These are phyloP conservation scores for Dromas ardeola DNA, from an alignment of 2,113 vertebrate genomes.

Conservation along the genomic window DNA sequence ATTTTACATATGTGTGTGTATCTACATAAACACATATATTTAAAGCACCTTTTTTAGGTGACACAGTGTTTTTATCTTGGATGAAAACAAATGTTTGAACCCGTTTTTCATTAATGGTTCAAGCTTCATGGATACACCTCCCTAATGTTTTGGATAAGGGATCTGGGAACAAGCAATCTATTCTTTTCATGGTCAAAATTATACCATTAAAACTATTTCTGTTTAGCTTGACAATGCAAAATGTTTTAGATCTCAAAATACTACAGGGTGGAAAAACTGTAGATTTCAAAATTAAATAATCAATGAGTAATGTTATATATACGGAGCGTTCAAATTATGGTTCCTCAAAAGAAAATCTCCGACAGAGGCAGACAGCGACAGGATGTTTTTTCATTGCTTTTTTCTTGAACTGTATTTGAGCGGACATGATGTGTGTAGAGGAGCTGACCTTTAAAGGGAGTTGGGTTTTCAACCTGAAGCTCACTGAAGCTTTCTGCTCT, in stretches of 20 bases:
- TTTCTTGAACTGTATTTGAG: background rate
- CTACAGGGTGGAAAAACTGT: background rate
- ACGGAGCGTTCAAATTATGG: accelerated
- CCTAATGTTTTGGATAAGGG: background rate
- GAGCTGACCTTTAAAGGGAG: background rate
- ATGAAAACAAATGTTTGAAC: background rate
- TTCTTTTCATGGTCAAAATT: background rate
- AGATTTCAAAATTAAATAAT: background rate
- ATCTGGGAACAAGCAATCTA: background rate
- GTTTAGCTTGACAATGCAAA: background rate
- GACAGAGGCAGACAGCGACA: background rate
- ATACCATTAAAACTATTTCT: background rate
- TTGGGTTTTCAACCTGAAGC: background rate
- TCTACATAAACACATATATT: accelerated
- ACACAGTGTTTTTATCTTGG: background rate
- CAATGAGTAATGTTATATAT: background rate
- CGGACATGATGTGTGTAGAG: background rate
- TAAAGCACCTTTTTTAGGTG: background rate
- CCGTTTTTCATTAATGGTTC: background rate
- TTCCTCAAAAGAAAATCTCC: background rate
- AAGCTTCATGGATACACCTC: background rate
- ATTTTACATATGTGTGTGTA: background rate
- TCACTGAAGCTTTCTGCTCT: background rate
- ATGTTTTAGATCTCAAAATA: background rate
- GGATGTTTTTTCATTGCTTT: background rate